These are phyloP conservation scores for Upupa epops DNA, from an alignment of 2,113 vertebrate species.

Conservation along the genomic window DNA sequence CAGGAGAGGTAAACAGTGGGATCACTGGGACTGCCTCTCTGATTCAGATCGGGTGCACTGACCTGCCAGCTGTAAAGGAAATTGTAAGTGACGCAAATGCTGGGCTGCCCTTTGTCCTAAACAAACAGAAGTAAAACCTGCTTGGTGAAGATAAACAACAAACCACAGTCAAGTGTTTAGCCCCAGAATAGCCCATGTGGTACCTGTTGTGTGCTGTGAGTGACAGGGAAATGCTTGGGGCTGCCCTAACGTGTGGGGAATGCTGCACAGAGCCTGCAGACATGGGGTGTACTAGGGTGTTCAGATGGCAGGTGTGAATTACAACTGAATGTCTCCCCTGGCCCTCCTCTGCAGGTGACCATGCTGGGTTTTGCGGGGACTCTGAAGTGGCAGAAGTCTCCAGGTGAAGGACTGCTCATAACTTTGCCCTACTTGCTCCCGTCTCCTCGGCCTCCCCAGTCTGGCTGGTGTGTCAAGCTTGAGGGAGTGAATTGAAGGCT, in stretches of 20 bases:
- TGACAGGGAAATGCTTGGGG: background rate
- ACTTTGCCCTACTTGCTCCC: conserved; percentile 72
- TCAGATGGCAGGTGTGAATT: background rate
- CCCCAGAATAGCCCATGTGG: rapidly evolving
- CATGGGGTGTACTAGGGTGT: background rate
- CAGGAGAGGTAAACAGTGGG: background rate
- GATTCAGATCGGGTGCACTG: background rate
- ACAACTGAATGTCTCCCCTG: background rate
- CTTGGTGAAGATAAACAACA: background rate
- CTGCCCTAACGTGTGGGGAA: background rate
- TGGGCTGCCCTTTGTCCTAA: background rate
- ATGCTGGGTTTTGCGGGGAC: conserved; percentile 76
- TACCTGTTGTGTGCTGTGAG: background rate
- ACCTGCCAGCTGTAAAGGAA: background rate
- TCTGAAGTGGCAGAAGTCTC: conserved; percentile 78
- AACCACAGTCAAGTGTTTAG: background rate
- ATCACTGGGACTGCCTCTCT: background rate
- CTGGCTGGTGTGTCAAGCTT: conserved; percentile 84
- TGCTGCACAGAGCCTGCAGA: background rate
- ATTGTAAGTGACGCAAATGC: conserved; percentile 32
- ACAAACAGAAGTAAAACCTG: conserved; percentile 21
- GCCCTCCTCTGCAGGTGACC: conserved; percentile 74
- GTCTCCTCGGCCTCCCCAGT: conserved; percentile 2
- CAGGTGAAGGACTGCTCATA: conserved; percentile 73
- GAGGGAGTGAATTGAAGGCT: conserved; percentile 67